Percentiles rank a stretch among this genome's conserved stretches.
Conservation (phyloP, 2,888 invertebrate genomes). For the Hemistola chrysoprasaria region DNA sequence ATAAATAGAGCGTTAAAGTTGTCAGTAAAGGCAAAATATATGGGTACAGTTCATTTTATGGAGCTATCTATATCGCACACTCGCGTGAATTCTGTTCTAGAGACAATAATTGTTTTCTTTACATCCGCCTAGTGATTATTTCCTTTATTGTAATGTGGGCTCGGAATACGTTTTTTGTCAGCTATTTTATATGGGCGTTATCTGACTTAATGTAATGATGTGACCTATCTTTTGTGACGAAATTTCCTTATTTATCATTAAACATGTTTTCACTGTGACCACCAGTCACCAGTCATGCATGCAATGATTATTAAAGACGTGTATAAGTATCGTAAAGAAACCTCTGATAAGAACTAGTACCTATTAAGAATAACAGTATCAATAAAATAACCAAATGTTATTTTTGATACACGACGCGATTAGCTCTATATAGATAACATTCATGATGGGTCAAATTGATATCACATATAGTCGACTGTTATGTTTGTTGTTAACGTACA, state of each 20-base stretch:
- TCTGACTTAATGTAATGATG: conserved; percentile 8
- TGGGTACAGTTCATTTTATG: conserved; percentile 19
- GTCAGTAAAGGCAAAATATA: conserved; percentile 23
- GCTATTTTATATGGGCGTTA: conserved; percentile 14
- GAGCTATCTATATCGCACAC: conserved; percentile 21
- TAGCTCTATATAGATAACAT: conserved; percentile 56
- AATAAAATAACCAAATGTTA: too few relatives aligned
- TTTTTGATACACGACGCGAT: conserved; percentile 58
- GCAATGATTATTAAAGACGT: too few relatives aligned
- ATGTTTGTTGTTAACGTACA: conserved; percentile 33
- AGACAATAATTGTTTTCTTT: conserved; percentile 28
- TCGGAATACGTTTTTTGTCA: conserved; percentile 16
- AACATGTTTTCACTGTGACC: conserved; percentile 4
- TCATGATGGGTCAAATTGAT: conserved; percentile 63
- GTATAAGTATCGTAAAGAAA: too few relatives aligned
- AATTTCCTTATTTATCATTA: conserved; percentile 10
- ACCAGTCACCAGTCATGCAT: conserved; percentile 2
- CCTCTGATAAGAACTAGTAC: too few relatives aligned
- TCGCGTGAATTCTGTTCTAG: conserved; percentile 21
- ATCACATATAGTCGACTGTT: conserved; percentile 42
- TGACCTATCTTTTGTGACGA: conserved; percentile 8
- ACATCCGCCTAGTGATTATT: conserved; percentile 12
- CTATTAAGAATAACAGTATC: conserved; percentile 7
- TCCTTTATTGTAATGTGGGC: conserved; percentile 12
- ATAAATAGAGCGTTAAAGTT: conserved; percentile 19